Base-by-base conservation (phyloP, 1,140 invertebrate species). In the Medauroidea extradentata region DNA sequence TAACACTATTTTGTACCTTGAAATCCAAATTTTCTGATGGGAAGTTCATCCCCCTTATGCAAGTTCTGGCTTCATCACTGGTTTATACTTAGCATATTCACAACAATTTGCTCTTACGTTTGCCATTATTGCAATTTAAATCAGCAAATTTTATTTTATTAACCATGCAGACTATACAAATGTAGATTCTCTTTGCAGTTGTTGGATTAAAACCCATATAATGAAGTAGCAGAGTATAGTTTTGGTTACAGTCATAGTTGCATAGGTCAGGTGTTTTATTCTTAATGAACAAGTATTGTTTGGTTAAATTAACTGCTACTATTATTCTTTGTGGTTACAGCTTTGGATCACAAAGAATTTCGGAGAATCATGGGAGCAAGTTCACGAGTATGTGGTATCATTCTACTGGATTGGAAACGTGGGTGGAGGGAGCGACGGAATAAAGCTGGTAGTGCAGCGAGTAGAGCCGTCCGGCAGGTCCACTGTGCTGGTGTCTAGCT, bases 301-400 rank as follows among this genome's bases (percentile, higher is more conserved):
- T 18, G 1, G 13, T 18, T 1, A 23, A 18, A 13, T 1, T 18
- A n/a, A n/a, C n/a, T n/a, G n/a, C n/a, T n/a, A n/a, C n/a, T n/a
- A n/a, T n/a, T n/a, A n/a, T 19, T 46, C 9, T 46, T 46, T 46
- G 43, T 46, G 23, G 1, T 29, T 78, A 56, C 69, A 91, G 88
- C 73, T 95, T 11, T 93, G 87, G 78, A 67, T 89, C 25, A 90
- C 90, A 1, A 70, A 78, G 59, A 82, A 93, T 74, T 87, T 87
- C 71, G 91, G 92, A 1, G 71, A 77, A 58, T 80, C 80, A 0
- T 94, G 90, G 84, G 75, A 73, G 14, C 43, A 81, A 27, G 77
- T 90, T 42, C 82, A 90, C 61, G 78, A 81, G 48, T 86, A 78
- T 69, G 91, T 95, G 0, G 91, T 92, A 70, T 79, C 85, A 0